Conservation (phyloP, 2,797 vertebrate genomes). For the Emys orbicularis region DNA sequence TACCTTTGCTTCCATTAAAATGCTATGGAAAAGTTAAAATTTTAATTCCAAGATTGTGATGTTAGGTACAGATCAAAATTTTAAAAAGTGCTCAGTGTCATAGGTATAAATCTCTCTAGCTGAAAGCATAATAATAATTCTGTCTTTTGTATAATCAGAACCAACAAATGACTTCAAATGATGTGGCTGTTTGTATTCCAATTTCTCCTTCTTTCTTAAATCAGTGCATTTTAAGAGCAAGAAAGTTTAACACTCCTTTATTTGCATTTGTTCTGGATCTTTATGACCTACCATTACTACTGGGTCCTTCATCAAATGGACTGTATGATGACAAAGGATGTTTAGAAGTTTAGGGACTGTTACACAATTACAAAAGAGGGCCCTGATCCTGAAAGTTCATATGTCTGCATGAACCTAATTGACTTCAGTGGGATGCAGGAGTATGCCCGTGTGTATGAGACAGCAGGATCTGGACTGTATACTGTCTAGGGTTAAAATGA, state of each 20-base stretch:
- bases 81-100: accelerated
- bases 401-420: not conserved
- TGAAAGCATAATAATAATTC: not conserved
- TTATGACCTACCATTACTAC: accelerated
- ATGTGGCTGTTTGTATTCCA: not conserved
- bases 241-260: not conserved
- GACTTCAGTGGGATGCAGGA: not conserved
- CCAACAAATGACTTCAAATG: not conserved
- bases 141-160: not conserved
- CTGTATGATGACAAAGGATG: accelerated
- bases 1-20: not conserved
- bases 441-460: not conserved
- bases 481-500: accelerated
- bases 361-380: accelerated
- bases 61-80: not conserved
- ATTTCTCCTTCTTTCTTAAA: not conserved
- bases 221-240: not conserved
- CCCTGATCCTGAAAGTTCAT: not conserved
- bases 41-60: not conserved
- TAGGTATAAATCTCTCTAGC: not conserved
- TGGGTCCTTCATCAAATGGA: not conserved
- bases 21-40: not conserved
- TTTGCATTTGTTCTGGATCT: not conserved
- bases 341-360: not conserved
- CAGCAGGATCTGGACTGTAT: not conserved